Conservation (phyloP, 2,888 invertebrate species). For the Lymantria dispar region DNA sequence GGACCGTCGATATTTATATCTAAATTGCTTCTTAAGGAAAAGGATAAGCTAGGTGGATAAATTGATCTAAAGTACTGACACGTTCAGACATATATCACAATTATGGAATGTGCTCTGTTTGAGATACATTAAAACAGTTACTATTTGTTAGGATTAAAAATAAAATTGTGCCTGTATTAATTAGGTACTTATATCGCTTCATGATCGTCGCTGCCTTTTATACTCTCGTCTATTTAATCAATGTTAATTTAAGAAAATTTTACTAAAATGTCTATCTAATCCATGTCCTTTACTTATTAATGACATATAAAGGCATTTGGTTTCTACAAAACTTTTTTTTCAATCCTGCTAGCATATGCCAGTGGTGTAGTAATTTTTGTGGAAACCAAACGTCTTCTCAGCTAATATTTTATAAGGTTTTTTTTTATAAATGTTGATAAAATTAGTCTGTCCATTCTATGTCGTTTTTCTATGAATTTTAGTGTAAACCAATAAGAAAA, state of each 20-base stretch:
- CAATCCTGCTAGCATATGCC: no score
- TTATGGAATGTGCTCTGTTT: not conserved
- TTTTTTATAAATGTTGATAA: constrained; percentile 21
- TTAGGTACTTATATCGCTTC: constrained; percentile 29
- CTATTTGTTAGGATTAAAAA: constrained; percentile 45
- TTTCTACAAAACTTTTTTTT: not conserved
- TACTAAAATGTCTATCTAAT: constrained; percentile 19
- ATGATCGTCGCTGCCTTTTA: constrained; percentile 32
- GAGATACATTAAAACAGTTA: constrained; percentile 34
- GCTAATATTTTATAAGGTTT: constrained; percentile 6
- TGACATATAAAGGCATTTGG: constrained; percentile 18
- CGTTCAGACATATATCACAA: not conserved
- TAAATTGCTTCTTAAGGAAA: no score
- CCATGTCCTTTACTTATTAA: constrained; percentile 2
- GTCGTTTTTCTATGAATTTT: constrained; percentile 28
- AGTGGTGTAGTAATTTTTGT: not conserved
- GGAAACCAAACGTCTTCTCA: constrained; percentile 22
- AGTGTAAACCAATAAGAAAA: constrained; percentile 28
- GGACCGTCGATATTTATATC: no score
- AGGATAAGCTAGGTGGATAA: no score
- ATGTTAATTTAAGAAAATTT: constrained; percentile 21
- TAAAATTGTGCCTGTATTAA: constrained; percentile 53
- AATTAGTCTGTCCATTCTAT: constrained; percentile 25
- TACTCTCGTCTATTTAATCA: constrained; percentile 34
- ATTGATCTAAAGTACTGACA: not conserved